Evolutionary conservation across 1,140 invertebrate genomes (phyloP), one percentile per base, ranked within the genome.

Genomic region (Scaptomyza graminum): DNA sequence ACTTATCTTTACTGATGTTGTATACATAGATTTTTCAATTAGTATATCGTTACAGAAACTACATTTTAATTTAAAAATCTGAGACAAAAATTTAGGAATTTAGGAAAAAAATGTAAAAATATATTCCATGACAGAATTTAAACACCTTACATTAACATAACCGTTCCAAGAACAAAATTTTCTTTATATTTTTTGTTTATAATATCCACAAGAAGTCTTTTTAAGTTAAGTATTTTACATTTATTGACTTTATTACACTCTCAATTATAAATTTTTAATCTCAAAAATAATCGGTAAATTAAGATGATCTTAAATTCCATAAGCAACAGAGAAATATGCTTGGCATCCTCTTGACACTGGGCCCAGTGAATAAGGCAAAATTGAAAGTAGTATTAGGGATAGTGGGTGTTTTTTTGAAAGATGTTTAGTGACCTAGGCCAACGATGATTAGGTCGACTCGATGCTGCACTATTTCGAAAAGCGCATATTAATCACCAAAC

Each of bases 401-500:
- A 41, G 37, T 41, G 37, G 37, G 37, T n/a, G 18, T 11, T 47
- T 39, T 28, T 50, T 41, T n/a, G 16, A 28, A 2, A 15, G 18
- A 18, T 31, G 31, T 47, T 78, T 60, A 57, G 62, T 83, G 76
- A 79, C 81, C 80, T 85, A 76, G 76, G 68, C 68, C 68, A 80
- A 85, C 68, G 76, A 85, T 79, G 72, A 31, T 65, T 68, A 63
- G 61, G 43, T 57, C 37, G 51, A 71, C 63, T 65, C 50, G 65
- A 18, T 50, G 55, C 61, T 69, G 80, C 73, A 82, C 54, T 71
- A 76, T 79, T 59, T 76, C 82, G 67, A 85, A 74, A 87, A 87
- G 85, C 82, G 82, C 82, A 85, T 85, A 87, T 85, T 85, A 85
- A 85, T 85, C 81, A 81, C 78, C 57, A 78, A 73, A 68, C 64